Conservation (phyloP, 2,888 invertebrate species). For the Tetrapedia diversipes region DNA sequence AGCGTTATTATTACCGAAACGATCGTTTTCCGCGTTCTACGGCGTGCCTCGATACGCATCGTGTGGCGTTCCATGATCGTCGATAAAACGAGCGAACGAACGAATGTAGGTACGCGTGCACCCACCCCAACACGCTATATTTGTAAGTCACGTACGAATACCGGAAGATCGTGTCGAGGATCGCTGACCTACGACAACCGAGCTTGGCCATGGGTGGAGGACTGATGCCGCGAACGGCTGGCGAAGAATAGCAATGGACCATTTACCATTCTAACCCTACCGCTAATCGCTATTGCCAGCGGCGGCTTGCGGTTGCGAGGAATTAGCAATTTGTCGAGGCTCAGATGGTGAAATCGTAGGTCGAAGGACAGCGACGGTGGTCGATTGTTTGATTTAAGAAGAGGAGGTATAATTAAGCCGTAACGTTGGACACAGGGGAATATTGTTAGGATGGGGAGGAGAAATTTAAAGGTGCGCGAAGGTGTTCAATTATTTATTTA, state of each 20-base stretch:
- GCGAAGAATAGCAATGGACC: background rate
- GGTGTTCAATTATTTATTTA: no score
- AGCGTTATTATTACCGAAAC: constrained; percentile 5
- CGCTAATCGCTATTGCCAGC: no score
- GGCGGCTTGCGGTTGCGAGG: background rate
- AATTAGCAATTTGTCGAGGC: no score
- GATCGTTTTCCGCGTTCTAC: constrained; percentile 23
- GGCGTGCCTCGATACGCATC: constrained; percentile 24
- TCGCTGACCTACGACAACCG: constrained; percentile 71
- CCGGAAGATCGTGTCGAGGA: constrained; percentile 58
- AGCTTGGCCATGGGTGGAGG: constrained; percentile 26
- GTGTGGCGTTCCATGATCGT: constrained; percentile 4
- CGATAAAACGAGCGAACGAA: constrained; percentile 27
- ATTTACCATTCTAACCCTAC: no score
- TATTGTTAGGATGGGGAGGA: no score
- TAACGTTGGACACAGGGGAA: no score
- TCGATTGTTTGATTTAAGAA: no score
- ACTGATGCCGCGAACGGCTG: background rate
- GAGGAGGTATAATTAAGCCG: no score
- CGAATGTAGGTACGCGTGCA: no score
- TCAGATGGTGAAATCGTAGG: no score
- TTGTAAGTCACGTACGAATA: constrained; percentile 32
- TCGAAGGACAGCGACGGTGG: no score
- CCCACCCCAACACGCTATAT: constrained; percentile 10
- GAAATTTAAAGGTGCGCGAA: no score